Conservation (phyloP, 2,797 vertebrate genomes). For the Neosilurus hyrtlii region DNA sequence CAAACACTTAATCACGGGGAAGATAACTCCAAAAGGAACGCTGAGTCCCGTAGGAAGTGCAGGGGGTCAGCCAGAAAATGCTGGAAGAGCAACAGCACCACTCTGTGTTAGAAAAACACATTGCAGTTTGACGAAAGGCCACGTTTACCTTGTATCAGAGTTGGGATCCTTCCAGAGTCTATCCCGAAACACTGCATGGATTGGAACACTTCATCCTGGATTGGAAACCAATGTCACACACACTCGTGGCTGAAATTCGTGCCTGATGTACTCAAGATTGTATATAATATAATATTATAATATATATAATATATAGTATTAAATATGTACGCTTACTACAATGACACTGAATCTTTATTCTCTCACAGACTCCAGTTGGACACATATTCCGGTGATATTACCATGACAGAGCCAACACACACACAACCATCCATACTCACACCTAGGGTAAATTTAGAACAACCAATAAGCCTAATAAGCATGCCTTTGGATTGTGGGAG, state of each 20-base stretch:
- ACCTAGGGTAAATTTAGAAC: too few species aligned
- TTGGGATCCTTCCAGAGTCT: neutral
- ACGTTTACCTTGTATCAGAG: neutral
- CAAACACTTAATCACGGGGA: conserved; percentile 56
- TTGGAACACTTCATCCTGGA: neutral
- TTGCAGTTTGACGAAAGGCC: neutral
- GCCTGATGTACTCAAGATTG: neutral
- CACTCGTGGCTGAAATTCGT: neutral
- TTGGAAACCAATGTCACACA: neutral
- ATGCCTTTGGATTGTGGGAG: too few species aligned
- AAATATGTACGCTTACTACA: too few species aligned
- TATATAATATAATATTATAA: too few species aligned
- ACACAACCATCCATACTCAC: too few species aligned
- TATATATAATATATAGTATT: too few species aligned
- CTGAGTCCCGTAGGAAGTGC: conserved; percentile 20
- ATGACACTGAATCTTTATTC: too few species aligned
- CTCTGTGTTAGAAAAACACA: conserved; percentile 40
- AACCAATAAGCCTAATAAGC: too few species aligned
- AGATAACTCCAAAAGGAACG: conserved; percentile 46
- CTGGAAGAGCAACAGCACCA: conserved; percentile 69
- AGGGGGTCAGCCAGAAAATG: neutral
- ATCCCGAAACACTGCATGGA: neutral
- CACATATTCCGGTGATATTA: too few species aligned
- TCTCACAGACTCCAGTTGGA: too few species aligned
- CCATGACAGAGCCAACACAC: too few species aligned